These are phyloP conservation scores for Corythornis vintsioides DNA, from an alignment of 2,113 vertebrate genomes.

Conservation along the genomic window DNA sequence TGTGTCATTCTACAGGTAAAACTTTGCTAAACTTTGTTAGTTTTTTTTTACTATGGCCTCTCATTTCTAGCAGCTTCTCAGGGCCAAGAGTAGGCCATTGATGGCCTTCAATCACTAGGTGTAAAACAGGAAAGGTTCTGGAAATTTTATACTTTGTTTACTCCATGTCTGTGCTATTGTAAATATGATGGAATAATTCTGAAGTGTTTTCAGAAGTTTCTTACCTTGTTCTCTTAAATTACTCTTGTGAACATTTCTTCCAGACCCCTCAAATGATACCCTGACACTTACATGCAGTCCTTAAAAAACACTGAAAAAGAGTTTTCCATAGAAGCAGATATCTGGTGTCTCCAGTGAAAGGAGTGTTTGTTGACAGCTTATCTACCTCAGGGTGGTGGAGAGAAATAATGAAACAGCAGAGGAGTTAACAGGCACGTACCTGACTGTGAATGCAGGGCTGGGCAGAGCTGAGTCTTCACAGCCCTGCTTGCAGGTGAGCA, in stretches of 20 bases:
- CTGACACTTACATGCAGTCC: neutral
- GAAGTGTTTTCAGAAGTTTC: neutral
- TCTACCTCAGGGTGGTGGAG: neutral
- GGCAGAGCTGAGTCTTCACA: neutral
- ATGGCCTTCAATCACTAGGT: neutral
- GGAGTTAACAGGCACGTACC: neutral
- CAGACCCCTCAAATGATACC: neutral
- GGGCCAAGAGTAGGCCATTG: neutral
- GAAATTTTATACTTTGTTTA: neutral
- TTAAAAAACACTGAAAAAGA: neutral
- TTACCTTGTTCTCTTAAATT: neutral
- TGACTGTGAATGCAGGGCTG: neutral
- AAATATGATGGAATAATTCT: neutral
- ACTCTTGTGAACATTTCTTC: neutral
- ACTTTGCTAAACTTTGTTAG: neutral
- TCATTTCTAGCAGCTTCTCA: neutral
- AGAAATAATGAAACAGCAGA: conserved; percentile 23
- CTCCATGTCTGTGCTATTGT: neutral
- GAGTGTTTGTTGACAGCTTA: conserved; percentile 4
- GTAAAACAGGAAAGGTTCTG: neutral
- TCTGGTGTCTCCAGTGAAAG: neutral
- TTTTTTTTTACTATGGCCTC: neutral
- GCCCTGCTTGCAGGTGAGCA: neutral
- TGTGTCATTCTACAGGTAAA: neutral
- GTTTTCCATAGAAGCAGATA: neutral